These are phyloP conservation scores for Recurvirostra avosetta DNA, from an alignment of 2,113 vertebrate species.

Conservation along the genomic window DNA sequence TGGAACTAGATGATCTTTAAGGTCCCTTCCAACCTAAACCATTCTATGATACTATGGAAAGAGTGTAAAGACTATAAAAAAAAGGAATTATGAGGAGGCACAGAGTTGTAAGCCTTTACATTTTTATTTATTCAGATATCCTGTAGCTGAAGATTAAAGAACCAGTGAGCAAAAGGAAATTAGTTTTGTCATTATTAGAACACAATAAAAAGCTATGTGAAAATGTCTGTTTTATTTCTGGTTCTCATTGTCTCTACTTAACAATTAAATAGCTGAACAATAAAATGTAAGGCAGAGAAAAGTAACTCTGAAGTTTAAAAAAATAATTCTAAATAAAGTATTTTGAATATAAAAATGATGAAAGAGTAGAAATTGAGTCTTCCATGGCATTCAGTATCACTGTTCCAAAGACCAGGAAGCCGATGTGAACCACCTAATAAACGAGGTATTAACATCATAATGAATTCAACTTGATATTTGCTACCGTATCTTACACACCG, in stretches of 20 bases:
- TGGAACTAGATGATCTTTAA: too few relatives aligned
- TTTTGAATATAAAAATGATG: background rate
- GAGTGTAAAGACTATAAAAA: background rate
- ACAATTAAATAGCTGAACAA: background rate
- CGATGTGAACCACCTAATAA: background rate
- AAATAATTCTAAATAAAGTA: background rate
- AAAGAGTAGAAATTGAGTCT: background rate
- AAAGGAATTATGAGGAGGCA: background rate
- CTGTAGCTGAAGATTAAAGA: background rate
- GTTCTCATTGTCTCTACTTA: background rate
- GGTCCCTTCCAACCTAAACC: too few relatives aligned
- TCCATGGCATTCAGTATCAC: background rate
- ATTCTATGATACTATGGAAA: background rate
- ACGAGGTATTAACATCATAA: background rate
- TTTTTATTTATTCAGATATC: background rate
- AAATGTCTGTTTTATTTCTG: background rate
- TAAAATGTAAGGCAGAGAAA: background rate
- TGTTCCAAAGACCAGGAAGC: background rate
- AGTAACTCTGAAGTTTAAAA: background rate
- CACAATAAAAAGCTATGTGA: background rate
- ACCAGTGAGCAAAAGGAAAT: background rate
- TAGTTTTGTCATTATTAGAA: background rate
- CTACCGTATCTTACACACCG: background rate
- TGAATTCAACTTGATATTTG: background rate
- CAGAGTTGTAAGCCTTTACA: background rate